Evolutionary conservation across 1,140 invertebrate genomes (phyloP), one percentile per base, ranked within the genome.

Genomic region (Drosophila ogumai): DNA sequence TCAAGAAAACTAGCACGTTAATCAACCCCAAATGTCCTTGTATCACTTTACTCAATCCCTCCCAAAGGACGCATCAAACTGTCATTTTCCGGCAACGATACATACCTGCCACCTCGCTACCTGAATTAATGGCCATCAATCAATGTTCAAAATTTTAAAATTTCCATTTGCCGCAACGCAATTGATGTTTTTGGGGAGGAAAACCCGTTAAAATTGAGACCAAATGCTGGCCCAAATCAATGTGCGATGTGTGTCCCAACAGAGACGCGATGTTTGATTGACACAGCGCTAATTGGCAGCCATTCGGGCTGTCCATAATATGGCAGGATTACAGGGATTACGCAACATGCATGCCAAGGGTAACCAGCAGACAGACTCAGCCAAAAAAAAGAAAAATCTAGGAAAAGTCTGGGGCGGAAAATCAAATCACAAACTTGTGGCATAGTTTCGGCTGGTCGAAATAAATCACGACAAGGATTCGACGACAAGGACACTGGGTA

Each of bases 401-500:
- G 52, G 8, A 55, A 15, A 38, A 15, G 13, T n/a, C 13, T 31
- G 28, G 5, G 25, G 5, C 6, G 52, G 58, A 52, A 75, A 77
- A 76, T 76, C 47, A 54, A 68, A 59, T 60, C 36, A 56, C 38
- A 54, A 75, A 76, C 47, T 67, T 75, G 55, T 59, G 64, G 49
- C 73, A 76, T 60, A 77, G 74, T 77, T 77, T 77, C 75, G 36
- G 22, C 38, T 61, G 63, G 47, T 47, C 75, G 34, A 86, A 82
- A 86, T 88, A 82, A 88, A 86, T 88, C 84, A 82, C 50, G 75
- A 54, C 73, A 60, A 44, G 52, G 52, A 55, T 55, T 77, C 46
- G 63, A 60, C 46, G 63, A 60, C 74, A 77, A 77, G 63, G 74
- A 71, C 64, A 52, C 44, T 25, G 19, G 69, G 69, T 76, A 79